Conservation (phyloP, 2,888 invertebrate species). For the Linyphia triangularis region DNA sequence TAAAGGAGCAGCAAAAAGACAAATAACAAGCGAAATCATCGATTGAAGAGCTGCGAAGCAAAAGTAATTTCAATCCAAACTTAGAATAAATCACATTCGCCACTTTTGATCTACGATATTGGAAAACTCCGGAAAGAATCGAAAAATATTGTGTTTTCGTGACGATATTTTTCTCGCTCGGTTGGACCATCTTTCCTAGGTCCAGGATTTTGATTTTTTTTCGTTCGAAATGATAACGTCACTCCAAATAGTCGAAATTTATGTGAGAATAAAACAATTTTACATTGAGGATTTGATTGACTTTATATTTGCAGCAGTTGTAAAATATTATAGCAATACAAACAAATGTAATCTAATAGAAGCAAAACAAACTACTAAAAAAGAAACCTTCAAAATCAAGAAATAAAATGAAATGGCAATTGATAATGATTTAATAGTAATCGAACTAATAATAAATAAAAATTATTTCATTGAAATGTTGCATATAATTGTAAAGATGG, state of each 20-base stretch:
- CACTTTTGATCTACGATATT: slow-evolving; percentile 61
- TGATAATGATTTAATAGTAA: too few relatives aligned
- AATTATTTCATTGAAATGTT: too few relatives aligned
- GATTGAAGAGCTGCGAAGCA: slow-evolving; percentile 60
- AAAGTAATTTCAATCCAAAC: slow-evolving; percentile 66
- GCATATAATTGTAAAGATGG: too few relatives aligned
- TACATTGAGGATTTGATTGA: not conserved
- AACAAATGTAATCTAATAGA: too few relatives aligned
- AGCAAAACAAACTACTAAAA: too few relatives aligned
- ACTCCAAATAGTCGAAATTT: not conserved
- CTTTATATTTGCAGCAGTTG: not conserved
- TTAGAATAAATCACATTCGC: slow-evolving; percentile 63
- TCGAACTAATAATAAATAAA: too few relatives aligned
- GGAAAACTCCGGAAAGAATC: slow-evolving; percentile 56
- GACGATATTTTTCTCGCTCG: slow-evolving; percentile 40
- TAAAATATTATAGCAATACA: not conserved
- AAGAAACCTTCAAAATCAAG: too few relatives aligned
- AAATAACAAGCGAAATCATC: slow-evolving; percentile 53
- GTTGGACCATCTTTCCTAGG: slow-evolving; percentile 9
- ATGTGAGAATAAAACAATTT: not conserved
- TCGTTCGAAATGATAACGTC: not conserved
- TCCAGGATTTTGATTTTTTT: not conserved
- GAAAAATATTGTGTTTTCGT: slow-evolving; percentile 49
- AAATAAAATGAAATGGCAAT: too few relatives aligned
- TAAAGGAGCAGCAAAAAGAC: slow-evolving; percentile 7